These are phyloP conservation scores for Tenrec ecaudatus DNA, from an alignment of 2,113 vertebrate species.

Conservation along the genomic window DNA sequence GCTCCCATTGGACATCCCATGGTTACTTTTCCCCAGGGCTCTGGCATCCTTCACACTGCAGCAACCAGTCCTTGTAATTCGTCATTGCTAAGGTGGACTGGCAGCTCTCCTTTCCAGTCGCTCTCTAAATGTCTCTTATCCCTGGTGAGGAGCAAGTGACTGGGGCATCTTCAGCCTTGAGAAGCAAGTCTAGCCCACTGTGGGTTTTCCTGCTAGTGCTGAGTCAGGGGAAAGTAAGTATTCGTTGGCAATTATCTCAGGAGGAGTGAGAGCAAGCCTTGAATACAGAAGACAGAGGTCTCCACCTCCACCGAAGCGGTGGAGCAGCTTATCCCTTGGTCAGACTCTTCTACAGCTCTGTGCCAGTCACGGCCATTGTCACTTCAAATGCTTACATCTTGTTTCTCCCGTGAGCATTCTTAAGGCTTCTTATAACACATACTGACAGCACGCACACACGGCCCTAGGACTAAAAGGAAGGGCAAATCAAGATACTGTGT, in stretches of 20 bases:
- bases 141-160: background rate
- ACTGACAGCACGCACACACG: background rate
- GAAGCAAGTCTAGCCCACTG: background rate
- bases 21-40: background rate
- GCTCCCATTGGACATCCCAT: background rate
- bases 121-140: background rate
- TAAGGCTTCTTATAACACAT: too few relatives aligned
- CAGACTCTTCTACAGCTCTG: background rate
- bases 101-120: background rate
- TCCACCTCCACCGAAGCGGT: background rate
- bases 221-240: background rate
- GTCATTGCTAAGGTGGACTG: background rate
- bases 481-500: background rate
- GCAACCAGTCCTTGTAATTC: background rate
- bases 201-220: background rate
- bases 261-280: background rate
- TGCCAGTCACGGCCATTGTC: background rate
- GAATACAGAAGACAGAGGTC: background rate
- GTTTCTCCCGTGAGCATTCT: background rate
- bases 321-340: background rate
- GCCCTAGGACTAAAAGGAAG: background rate
- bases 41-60: fast-evolving
- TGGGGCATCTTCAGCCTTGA: background rate
- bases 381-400: background rate
- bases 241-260: background rate